phyloP scores from a whole-genome alignment of 2,888 invertebrate genomes.

The Troilus luridus region DNA sequence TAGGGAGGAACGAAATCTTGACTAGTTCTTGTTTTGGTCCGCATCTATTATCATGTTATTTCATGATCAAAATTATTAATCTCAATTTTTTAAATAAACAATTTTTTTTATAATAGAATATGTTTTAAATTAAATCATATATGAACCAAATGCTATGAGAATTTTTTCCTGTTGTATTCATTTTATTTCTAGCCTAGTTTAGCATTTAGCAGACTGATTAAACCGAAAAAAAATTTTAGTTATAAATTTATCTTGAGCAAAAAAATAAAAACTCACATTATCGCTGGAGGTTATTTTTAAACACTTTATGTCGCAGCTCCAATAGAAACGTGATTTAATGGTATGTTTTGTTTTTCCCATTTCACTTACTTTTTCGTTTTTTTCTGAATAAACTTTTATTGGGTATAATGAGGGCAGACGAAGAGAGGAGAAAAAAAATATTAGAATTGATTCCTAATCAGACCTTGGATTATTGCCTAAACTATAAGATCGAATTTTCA shows the following conservation, averaged over 20 bases:
- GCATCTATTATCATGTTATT: too few species aligned
- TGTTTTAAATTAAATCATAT: too few species aligned
- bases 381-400: background rate
- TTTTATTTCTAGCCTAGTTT: background rate
- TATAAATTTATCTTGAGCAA: background rate
- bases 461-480: background rate
- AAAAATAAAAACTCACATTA: background rate
- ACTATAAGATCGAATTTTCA: background rate
- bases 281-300: background rate
- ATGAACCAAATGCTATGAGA: too few species aligned
- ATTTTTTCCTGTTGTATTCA: too few species aligned
- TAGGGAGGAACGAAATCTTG: too few species aligned
- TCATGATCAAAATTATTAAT: too few species aligned
- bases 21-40: too few species aligned
- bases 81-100: too few species aligned
- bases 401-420: background rate
- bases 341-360: background rate
- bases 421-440: background rate
- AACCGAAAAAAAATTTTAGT: background rate
- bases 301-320: background rate
- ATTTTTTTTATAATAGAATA: too few species aligned
- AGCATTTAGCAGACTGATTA: background rate
- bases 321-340: background rate
- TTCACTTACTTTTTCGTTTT: background rate
- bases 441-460: background rate